These are phyloP conservation scores for Halichoeres trimaculatus DNA, from an alignment of 2,113 vertebrate species.

Conservation along the genomic window DNA sequence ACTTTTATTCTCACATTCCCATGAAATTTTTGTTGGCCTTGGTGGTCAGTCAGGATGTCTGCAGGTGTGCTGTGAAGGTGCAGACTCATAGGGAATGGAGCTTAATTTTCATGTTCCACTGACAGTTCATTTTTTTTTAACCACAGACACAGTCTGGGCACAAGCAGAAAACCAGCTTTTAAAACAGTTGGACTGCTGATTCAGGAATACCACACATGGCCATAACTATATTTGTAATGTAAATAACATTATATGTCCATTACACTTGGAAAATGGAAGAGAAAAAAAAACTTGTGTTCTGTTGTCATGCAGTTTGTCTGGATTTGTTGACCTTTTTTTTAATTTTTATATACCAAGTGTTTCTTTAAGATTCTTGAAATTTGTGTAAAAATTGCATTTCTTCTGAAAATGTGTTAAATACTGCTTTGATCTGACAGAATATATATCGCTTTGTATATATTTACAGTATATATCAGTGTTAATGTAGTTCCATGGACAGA, in stretches of 20 bases:
- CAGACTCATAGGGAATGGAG: constrained; percentile 15
- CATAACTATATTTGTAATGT: constrained; percentile 55
- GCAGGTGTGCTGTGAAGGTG: constrained; percentile 18
- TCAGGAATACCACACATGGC: constrained; percentile 65
- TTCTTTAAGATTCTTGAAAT: constrained; percentile 46
- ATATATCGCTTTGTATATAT: not conserved
- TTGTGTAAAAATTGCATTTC: constrained; percentile 38
- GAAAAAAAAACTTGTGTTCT: constrained; percentile 38
- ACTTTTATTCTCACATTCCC: constrained; percentile 28
- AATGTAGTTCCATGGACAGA: constrained; percentile 43
- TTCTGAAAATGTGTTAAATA: constrained; percentile 46
- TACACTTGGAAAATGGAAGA: constrained; percentile 39
- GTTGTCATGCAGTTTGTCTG: constrained; percentile 49
- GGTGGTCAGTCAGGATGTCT: constrained; percentile 27
- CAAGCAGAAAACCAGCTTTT: constrained; percentile 39
- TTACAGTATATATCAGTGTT: constrained; percentile 48
- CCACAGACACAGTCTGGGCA: constrained; percentile 8
- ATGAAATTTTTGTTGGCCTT: not conserved
- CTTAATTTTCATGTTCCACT: constrained; percentile 9
- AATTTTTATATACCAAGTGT: constrained; percentile 73
- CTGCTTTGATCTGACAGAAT: constrained; percentile 36
- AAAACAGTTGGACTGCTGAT: constrained; percentile 33
- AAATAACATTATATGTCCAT: constrained; percentile 48
- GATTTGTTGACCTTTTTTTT: constrained; percentile 33
- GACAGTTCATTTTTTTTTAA: not conserved